These are phyloP conservation scores for Hipparchia sbordonii DNA, from an alignment of 2,888 invertebrate species.

Conservation along the genomic window DNA sequence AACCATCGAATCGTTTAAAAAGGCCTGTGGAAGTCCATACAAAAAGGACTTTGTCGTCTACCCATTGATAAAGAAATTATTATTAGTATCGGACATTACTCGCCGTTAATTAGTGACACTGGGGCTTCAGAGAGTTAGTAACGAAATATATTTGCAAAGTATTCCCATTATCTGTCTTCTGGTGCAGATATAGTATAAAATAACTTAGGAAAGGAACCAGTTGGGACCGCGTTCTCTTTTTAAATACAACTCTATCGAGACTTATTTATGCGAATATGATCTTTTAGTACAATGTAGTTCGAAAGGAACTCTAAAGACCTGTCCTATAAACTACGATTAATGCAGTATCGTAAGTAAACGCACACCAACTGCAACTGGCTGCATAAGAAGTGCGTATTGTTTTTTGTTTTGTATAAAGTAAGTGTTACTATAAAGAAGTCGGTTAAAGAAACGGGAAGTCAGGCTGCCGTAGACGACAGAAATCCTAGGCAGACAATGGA, in stretches of 20 bases:
- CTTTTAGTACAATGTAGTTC: slow-evolving; percentile 22
- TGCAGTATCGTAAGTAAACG: slow-evolving; percentile 16
- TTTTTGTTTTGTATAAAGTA: not conserved
- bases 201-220: slow-evolving; percentile 11
- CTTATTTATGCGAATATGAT: slow-evolving; percentile 34
- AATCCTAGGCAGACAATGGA: no score
- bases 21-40: no score
- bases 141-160: not conserved
- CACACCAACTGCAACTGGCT: not conserved
- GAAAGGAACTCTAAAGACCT: slow-evolving; percentile 24
- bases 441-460: no score
- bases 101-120: no score
- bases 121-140: no score
- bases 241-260: slow-evolving; percentile 32
- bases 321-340: slow-evolving; percentile 37
- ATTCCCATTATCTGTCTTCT: slow-evolving; percentile 1
- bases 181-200: slow-evolving; percentile 14
- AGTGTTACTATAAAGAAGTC: not conserved
- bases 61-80: no score
- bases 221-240: slow-evolving; percentile 30
- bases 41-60: no score
- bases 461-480: no score
- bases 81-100: no score
- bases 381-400: not conserved
- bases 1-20: no score